phyloP scores from a whole-genome alignment of 2,888 invertebrate species.

The Caradrina clavipalpis region DNA sequence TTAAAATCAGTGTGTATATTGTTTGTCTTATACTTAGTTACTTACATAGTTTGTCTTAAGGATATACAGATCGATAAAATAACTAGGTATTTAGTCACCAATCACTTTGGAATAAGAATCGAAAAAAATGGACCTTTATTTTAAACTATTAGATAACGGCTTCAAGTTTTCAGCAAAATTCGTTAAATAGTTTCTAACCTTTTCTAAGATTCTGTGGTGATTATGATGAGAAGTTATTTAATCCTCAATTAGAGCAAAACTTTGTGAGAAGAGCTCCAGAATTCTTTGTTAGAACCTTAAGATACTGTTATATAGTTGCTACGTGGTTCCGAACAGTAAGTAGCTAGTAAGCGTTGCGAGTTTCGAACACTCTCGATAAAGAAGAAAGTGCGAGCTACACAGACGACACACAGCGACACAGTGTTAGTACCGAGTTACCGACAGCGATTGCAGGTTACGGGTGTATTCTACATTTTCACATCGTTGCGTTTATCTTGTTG shows the following conservation, averaged over 20 bases:
- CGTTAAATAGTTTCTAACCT: neutral
- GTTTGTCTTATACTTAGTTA: too few species aligned
- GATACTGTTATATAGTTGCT: slow-evolving; percentile 15
- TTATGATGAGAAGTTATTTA: neutral
- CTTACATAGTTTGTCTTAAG: too few species aligned
- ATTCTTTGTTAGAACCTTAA: slow-evolving; percentile 1
- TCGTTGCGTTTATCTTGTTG: slow-evolving; percentile 30
- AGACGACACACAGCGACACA: slow-evolving; percentile 1
- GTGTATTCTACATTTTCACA: slow-evolving; percentile 35
- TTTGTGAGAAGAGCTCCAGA: neutral
- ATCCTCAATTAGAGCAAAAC: slow-evolving; percentile 1
- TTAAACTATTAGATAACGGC: too few species aligned
- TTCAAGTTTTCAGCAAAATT: too few species aligned
- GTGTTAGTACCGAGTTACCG: slow-evolving; percentile 7
- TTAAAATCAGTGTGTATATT: too few species aligned
- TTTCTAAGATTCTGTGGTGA: neutral
- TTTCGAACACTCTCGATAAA: slow-evolving; percentile 47
- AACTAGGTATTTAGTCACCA: too few species aligned
- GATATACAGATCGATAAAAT: too few species aligned
- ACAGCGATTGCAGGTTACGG: slow-evolving; percentile 39
- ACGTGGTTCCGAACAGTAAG: slow-evolving; percentile 14
- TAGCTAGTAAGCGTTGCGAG: slow-evolving; percentile 20
- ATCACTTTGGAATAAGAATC: too few species aligned
- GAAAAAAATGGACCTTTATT: too few species aligned
- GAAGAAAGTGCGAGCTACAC: slow-evolving; percentile 42